Evolutionary conservation across 64 coral and sea anemone species (phyloP), one percentile per base, ranked within the genome.

Genomic region (Actinia tenebrosa): DNA sequence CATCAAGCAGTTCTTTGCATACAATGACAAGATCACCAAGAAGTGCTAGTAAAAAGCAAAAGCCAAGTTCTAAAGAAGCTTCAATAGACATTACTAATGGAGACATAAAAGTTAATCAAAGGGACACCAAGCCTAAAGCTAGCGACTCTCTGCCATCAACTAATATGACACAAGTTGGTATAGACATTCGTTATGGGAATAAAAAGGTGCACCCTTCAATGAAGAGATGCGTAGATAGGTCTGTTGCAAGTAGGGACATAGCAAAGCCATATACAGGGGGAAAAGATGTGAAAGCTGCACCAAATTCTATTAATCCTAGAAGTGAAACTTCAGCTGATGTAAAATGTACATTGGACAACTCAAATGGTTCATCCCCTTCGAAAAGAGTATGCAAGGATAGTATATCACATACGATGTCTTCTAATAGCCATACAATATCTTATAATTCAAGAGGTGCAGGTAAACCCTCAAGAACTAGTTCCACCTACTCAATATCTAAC

Each of bases 111-210:
- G 69, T 11, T 75, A 2, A 42, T 75, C n/a, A 75, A 75, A 75
- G 2, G 25, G 69, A 75, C 5, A 43, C 69, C 69, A 75, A 75
- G n/a, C 64, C 64, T 42, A 10, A 5, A 3, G 10, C 10, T 75
- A 75, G 10, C 25, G 2, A 75, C 9, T 25, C 46, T 53, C 46
- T 53, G 27, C 42, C 79, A 8, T 20, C 79, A 81, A 81, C 2
- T 53, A 44, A 22, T 53, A 20, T 14, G 3, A 5, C 23, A 50
- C 43, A 81, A 81, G 79, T 81, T 53, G 79, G 79, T n/a, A 81
- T 81, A 15, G 44, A 81, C 79, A 81, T 81, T n/a, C 79, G 79
- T 22, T 81, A 19, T 81, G 79, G 79, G 1, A 81, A 81, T 9
- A 81, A 81, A 3, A 81, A 81, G 45, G 44, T 53, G 11, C 50